Evolutionary conservation across 2,113 vertebrate genomes (phyloP).

Genomic region (Notechis scutatus): DNA sequence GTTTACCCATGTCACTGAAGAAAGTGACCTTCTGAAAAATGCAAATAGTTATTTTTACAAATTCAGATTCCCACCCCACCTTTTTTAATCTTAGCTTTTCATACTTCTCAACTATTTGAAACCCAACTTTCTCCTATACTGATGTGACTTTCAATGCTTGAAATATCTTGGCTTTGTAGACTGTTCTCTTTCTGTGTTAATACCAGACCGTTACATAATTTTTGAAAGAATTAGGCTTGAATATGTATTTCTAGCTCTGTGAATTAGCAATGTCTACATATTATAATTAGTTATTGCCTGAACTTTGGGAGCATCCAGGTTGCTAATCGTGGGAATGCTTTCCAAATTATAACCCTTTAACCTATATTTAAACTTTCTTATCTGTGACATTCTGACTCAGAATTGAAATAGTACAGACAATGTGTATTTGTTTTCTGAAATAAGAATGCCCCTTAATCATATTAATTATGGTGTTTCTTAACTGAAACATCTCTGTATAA

Average conservation of each 20-base stretch:
- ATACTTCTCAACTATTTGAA: not conserved
- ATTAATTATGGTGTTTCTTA: slow-evolving; percentile 18
- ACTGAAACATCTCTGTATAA: slow-evolving; percentile 39
- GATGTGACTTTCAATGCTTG: not conserved
- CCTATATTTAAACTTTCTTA: slow-evolving; percentile 40
- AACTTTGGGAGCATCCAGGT: not conserved
- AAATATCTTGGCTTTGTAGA: not conserved
- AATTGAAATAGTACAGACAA: slow-evolving; percentile 8
- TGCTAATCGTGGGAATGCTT: not conserved
- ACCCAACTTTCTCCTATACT: not conserved
- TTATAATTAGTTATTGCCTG: not conserved
- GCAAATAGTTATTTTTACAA: not conserved
- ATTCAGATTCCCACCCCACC: not conserved
- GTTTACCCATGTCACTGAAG: not conserved
- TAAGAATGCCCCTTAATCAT: slow-evolving; percentile 51
- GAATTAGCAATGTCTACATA: not conserved
- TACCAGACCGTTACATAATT: not conserved
- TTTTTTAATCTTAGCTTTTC: not conserved
- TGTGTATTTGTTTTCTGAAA: slow-evolving; percentile 51
- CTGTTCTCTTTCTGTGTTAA: not conserved
- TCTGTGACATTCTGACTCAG: slow-evolving; percentile 31
- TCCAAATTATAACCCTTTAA: not conserved
- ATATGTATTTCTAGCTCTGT: not conserved
- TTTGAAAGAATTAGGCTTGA: not conserved
- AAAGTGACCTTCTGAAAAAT: not conserved